Percentiles rank a stretch among this genome's conserved stretches.
Evolutionary conservation across 1,140 invertebrate genomes (phyloP).

Genomic region (Pseudomyrmex sp.): DNA sequence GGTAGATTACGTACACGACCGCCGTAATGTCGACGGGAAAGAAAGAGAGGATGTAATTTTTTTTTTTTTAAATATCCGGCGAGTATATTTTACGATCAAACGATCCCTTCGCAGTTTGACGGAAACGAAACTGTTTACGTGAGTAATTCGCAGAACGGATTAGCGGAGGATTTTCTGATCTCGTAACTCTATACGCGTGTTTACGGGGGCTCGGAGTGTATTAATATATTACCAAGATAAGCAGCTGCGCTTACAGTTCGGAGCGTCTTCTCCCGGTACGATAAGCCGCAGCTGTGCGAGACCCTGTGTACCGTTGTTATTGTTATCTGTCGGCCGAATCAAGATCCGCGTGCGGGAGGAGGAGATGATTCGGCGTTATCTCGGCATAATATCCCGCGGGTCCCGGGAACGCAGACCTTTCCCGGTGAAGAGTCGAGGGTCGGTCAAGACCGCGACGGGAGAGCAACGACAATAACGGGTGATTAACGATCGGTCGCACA

Average conservation of each 20-base stretch:
- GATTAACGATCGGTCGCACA: slow-evolving; percentile 76
- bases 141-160: not conserved
- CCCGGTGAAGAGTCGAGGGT: slow-evolving; percentile 50
- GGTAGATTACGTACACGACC: too few relatives aligned
- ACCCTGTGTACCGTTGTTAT: not conserved
- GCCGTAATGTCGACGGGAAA: too few relatives aligned
- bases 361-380: slow-evolving; percentile 29
- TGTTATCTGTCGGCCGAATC: slow-evolving; percentile 49
- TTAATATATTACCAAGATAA: slow-evolving; percentile 53
- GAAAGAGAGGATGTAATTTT: not conserved
- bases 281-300: slow-evolving; percentile 15
- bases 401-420: slow-evolving; percentile 41
- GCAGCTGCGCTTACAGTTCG: not conserved
- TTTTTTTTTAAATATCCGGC: not conserved
- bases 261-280: slow-evolving; percentile 17
- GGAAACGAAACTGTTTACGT: not conserved
- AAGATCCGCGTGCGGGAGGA: slow-evolving; percentile 33
- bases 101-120: not conserved
- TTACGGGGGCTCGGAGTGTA: slow-evolving; percentile 6
- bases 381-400: slow-evolving; percentile 61
- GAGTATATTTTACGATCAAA: too few relatives aligned
- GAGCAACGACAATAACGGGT: slow-evolving; percentile 79
- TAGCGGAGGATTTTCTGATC: not conserved
- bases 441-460: not conserved
- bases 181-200: not conserved